Evolutionary conservation across 2,888 invertebrate species (phyloP).

Genomic region (Copidosoma aretas): DNA sequence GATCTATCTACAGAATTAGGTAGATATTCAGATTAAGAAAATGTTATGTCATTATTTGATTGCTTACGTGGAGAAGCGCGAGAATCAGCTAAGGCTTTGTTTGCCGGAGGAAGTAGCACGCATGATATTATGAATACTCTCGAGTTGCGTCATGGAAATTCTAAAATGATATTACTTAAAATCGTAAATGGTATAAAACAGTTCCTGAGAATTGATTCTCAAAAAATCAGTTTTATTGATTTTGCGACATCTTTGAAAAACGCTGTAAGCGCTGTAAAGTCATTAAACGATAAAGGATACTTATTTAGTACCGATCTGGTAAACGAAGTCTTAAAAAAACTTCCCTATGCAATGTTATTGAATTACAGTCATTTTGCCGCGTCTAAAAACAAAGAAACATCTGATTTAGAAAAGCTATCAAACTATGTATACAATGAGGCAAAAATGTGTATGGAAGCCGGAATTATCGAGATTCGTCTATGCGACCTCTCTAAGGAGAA

Average conservation of each 20-base stretch:
- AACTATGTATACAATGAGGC: neutral
- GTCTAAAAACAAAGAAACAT: neutral
- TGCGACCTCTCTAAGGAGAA: neutral
- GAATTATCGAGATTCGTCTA: neutral
- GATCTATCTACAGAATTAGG: neutral
- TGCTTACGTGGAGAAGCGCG: neutral
- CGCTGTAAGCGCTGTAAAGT: neutral
- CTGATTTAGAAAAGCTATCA: neutral
- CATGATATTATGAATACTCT: conserved; percentile 1
- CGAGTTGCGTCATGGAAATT: conserved; percentile 8
- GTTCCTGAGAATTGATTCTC: neutral
- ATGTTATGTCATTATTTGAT: neutral
- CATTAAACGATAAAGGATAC: neutral
- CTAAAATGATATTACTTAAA: neutral
- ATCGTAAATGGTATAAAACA: neutral
- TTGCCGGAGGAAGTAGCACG: neutral
- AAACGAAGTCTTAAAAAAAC: neutral
- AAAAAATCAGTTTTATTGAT: neutral
- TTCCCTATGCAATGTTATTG: neutral
- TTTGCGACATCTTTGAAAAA: neutral
- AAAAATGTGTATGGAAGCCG: neutral
- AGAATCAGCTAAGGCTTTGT: neutral
- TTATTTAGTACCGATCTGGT: neutral
- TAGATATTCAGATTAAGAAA: neutral
- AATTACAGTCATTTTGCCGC: neutral